Conservation (phyloP, 2,888 invertebrate genomes). For the Clivina fossor region DNA sequence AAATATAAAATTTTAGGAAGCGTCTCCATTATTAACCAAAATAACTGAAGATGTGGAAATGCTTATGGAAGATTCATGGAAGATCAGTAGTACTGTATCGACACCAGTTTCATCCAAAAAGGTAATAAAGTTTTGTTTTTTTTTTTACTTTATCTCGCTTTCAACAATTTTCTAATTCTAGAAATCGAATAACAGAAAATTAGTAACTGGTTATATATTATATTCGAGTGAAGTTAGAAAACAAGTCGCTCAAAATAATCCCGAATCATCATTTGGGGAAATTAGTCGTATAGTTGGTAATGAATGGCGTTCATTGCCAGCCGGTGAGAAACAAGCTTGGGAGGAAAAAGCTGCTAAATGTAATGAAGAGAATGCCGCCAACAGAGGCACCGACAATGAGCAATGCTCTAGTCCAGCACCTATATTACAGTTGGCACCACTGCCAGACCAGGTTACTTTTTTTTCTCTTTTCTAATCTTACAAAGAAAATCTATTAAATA, state of each 20-base stretch:
- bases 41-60: conserved; percentile 64
- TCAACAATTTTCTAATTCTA: conserved; percentile 39
- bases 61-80: conserved; percentile 79
- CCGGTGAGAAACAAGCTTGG: conserved; percentile 88
- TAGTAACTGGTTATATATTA: conserved; percentile 95
- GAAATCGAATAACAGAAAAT: conserved; percentile 69
- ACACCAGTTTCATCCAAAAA: conserved; percentile 52
- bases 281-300: conserved; percentile 74
- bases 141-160: background rate
- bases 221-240: conserved; percentile 97
- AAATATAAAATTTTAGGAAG: conserved; percentile 50
- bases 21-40: conserved; percentile 62
- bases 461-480: background rate
- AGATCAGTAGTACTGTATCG: conserved; percentile 47
- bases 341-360: conserved; percentile 89
- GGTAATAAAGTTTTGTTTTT: too few species aligned
- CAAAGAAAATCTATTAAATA: too few species aligned
- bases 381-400: conserved; percentile 59
- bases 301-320: conserved; percentile 92
- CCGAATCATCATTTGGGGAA: conserved; percentile 90
- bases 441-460: conserved; percentile 49
- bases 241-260: conserved; percentile 89
- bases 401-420: conserved; percentile 55
- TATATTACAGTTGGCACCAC: conserved; percentile 40
- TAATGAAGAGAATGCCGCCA: conserved; percentile 82